Evolutionary conservation across 2,797 vertebrate species (phyloP), one percentile per base, ranked within the genome.

Genomic region (Saguinus oedipus): DNA sequence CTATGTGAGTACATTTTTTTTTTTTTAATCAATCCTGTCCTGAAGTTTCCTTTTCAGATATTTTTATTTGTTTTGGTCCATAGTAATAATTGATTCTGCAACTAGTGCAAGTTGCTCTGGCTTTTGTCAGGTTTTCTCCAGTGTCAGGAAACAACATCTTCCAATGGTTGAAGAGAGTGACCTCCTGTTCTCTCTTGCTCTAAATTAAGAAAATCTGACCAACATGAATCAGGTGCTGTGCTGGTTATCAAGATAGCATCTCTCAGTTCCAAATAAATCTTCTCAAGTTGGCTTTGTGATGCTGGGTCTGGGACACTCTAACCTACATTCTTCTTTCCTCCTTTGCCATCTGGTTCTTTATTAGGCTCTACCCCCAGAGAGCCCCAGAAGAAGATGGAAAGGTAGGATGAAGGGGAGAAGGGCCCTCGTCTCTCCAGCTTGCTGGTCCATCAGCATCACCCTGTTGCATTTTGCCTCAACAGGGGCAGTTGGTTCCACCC

Each of bases 51-150:
- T 8, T 26, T 83, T 89, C 53, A 55, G 42, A 96, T 27, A 61
- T 64, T 83, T 76, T 36, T 48, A 87, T 78, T 90, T 90, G 17
- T 57, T 79, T 83, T 48, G 27, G 6, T 55, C 76, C 74, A 36
- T 79, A 84, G 70, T 50, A 42, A 7, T 19, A 20, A 55, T 61
- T 44, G 50, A 72, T 64, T 92, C 50, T 83, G 26, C 7, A 78
- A 57, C 36, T 59, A 42, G 30, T 87, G 22, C 80, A 87, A 46
- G 87, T 53, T 81, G 55, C 20, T 50, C 26, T 86, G 30, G 61
- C 42, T 96, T 93, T 59, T 53, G 57, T 68, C n/a, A 12, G 15
- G 5, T 22, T 79, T 97, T 94, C 50, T 93, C 75, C 36, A 85
- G 22, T 39, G 42, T 17, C 26, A 36, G 82, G 42, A 74, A 33